Conservation (phyloP, 2,113 vertebrate species). For the Pollachius pollachius region DNA sequence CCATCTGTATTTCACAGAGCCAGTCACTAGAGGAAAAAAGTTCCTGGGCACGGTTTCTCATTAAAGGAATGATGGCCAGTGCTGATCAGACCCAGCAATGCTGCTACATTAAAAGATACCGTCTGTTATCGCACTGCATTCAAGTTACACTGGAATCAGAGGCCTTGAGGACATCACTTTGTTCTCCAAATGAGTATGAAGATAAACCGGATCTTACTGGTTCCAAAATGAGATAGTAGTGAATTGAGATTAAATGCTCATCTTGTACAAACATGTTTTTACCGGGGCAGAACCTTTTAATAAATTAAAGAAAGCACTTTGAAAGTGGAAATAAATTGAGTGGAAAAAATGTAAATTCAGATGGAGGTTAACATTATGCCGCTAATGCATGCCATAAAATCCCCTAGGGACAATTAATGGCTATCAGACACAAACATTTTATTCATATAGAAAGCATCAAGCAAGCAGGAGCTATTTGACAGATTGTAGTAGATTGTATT, state of each 20-base stretch:
- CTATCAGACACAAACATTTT: slow-evolving; percentile 23
- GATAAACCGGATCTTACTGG: background rate
- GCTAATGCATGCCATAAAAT: slow-evolving; percentile 5
- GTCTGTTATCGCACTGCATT: slow-evolving; percentile 11
- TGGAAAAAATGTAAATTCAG: background rate
- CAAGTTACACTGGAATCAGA: slow-evolving; percentile 30
- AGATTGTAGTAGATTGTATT: background rate
- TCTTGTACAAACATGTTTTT: slow-evolving; percentile 26
- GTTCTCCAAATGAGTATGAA: slow-evolving; percentile 14
- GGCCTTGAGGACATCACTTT: slow-evolving; percentile 17
- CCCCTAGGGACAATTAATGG: slow-evolving; percentile 42
- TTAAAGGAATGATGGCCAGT: background rate
- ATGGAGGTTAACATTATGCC: background rate
- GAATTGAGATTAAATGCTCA: slow-evolving; percentile 4
- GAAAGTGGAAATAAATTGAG: background rate
- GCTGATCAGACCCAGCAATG: background rate
- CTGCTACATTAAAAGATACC: slow-evolving; percentile 13
- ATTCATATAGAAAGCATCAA: background rate
- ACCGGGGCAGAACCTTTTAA: slow-evolving; percentile 18
- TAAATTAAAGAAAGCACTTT: background rate
- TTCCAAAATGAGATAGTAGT: background rate
- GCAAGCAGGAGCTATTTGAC: background rate
- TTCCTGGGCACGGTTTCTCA: no score
- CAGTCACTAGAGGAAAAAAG: background rate
- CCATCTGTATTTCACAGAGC: slow-evolving; percentile 23